Evolutionary conservation across 2,797 vertebrate genomes (phyloP).

Genomic region (Chrysocyon brachyurus): DNA sequence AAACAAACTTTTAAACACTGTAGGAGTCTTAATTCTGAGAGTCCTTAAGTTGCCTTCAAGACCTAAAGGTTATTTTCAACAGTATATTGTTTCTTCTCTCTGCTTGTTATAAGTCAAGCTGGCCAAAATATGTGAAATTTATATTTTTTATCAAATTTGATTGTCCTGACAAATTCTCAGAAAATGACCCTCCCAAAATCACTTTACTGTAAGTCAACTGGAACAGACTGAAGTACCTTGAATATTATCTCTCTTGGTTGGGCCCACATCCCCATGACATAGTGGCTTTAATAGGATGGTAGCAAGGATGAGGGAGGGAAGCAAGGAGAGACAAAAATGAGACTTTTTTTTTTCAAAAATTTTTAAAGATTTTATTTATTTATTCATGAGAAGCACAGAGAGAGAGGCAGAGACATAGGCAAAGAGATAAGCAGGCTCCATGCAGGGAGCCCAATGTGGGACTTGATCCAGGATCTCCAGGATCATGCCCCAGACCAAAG

Average conservation of each 20-base stretch:
- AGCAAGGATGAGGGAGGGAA: not conserved
- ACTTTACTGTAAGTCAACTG: not conserved
- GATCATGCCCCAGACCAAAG: no score
- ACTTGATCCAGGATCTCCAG: no score
- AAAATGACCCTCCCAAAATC: not conserved
- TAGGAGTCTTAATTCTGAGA: not conserved
- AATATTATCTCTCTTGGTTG: not conserved
- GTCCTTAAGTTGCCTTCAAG: not conserved
- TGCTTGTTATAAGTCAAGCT: not conserved
- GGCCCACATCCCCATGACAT: not conserved
- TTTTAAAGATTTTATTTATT: no score
- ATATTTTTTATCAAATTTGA: not conserved
- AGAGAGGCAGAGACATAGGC: no score
- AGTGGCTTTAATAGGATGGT: not conserved
- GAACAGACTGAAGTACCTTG: not conserved
- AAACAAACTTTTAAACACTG: not conserved
- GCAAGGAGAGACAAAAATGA: not conserved
- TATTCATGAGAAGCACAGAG: no score
- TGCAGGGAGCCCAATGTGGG: no score
- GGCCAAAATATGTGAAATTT: not conserved
- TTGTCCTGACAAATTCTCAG: not conserved
- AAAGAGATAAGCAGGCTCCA: no score
- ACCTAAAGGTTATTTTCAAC: not conserved
- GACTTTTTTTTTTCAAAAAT: no score
- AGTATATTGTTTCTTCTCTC: not conserved